These are phyloP conservation scores for Rhamnusium bicolor DNA, from an alignment of 2,888 invertebrate genomes.

Conservation along the genomic window DNA sequence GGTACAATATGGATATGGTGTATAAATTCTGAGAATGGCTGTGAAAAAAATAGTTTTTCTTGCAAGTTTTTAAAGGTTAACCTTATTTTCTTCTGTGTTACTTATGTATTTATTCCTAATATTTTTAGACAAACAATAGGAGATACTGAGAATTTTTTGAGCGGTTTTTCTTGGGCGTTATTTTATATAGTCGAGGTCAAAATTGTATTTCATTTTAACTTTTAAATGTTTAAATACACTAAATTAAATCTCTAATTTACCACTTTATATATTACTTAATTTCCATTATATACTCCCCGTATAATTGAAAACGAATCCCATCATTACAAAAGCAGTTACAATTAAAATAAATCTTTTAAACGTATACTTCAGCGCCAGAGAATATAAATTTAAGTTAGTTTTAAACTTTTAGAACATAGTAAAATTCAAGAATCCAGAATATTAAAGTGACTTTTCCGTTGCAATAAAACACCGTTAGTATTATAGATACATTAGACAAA, in stretches of 20 bases:
- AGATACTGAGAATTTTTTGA: too few species aligned
- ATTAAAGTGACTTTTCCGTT: conserved; percentile 1
- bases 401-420: conserved; percentile 11
- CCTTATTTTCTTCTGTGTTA: too few species aligned
- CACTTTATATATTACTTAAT: conserved; percentile 5
- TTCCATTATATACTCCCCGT: neutral
- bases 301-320: conserved; percentile 27
- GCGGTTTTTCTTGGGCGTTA: too few species aligned
- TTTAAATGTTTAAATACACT: neutral
- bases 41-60: too few species aligned
- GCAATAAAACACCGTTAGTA: neutral
- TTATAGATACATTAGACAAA: conserved; percentile 43
- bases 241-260: conserved; percentile 12
- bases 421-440: conserved; percentile 12
- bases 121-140: too few species aligned
- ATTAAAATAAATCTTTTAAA: conserved; percentile 13
- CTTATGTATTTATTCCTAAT: too few species aligned
- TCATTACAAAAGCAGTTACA: conserved; percentile 4
- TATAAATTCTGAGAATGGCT: too few species aligned
- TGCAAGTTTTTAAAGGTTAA: too few species aligned
- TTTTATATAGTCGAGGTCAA: too few species aligned
- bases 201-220: neutral
- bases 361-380: neutral
- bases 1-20: too few species aligned
- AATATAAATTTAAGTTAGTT: conserved; percentile 11